Percentiles rank a stretch among this genome's conserved stretches.
Conservation (phyloP, 2,888 invertebrate species). For the Scaptomyza polygonia region DNA sequence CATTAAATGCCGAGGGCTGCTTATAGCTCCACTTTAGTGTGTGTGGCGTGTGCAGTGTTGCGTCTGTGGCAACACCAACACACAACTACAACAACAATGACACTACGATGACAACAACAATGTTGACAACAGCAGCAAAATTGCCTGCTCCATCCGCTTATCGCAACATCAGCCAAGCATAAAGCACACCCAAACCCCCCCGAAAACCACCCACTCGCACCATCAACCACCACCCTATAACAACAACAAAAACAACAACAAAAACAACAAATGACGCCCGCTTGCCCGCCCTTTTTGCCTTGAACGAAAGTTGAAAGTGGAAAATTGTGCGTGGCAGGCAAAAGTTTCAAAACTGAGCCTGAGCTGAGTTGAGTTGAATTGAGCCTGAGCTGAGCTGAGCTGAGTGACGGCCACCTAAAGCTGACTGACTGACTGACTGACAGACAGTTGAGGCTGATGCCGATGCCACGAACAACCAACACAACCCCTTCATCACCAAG, state of each 20-base stretch:
- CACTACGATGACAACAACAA: constrained; percentile 35
- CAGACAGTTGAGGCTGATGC: constrained; percentile 21
- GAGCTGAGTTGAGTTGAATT: constrained; percentile 33
- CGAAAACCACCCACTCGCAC: constrained; percentile 11
- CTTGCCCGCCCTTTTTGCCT: constrained; percentile 9
- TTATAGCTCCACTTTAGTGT: constrained; percentile 27
- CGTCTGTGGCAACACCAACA: constrained; percentile 59
- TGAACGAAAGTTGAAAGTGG: constrained; percentile 70
- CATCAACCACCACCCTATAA: constrained; percentile 41
- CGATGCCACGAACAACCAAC: constrained; percentile 3
- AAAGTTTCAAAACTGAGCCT: constrained; percentile 32
- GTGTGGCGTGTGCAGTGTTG: constrained; percentile 72
- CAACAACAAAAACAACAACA: constrained; percentile 17
- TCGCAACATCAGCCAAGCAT: constrained; percentile 79
- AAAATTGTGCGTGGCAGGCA: constrained; percentile 77
- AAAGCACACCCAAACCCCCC: constrained; percentile 57
- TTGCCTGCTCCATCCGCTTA: constrained; percentile 62
- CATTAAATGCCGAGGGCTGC: constrained; percentile 44
- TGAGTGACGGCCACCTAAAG: constrained; percentile 55
- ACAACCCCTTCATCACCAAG: neutral
- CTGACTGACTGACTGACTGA: constrained; percentile 15
- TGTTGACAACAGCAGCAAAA: constrained; percentile 40
- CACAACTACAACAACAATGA: constrained; percentile 17
- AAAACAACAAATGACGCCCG: constrained; percentile 1
- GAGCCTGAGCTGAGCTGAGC: constrained; percentile 44